Base-by-base conservation (phyloP, 2,113 vertebrate genomes). In the Thamnophis sirtalis region DNA sequence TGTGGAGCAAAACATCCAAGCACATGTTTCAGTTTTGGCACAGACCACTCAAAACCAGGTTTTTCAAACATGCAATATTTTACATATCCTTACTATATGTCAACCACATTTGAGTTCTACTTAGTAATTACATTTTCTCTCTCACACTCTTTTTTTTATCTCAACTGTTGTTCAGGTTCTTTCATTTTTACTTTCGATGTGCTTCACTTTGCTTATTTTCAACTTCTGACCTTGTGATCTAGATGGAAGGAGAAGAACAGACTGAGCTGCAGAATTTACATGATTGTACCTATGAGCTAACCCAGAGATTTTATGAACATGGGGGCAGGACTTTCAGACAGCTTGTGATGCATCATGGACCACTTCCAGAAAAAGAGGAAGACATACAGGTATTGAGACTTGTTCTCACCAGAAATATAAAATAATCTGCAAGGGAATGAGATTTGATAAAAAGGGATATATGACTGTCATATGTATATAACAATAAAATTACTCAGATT, bases 251-350 rank as follows among this genome's bases (percentile, higher is more conserved):
- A 1, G 96, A 96, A 54, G 98, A 98, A 94, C 95, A 98, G 94
- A 97, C 98, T 93, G 94, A 97, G 89, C 94, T 99, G 93, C 97
- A 98, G 92, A 58, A 15, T 93, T 97, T 99, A 86, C 98, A 99
- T 0, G 98, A 99, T 93, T 97, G 96, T 50, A 98, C 98, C 88
- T 98, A 98, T 93, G 93, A 97, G 95, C 97, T 98, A 96, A 98
- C 98, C 3, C 97, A 97, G 95, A 98, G 97, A 95, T 98, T 98
- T 95, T 97, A 97, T 53, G 97, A 98, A 21, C 97, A 98, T 0
- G 95, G 96, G 3, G 96, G 95, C n/a, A 96, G 96, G 15, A 94
- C 97, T 58, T 97, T 97, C 9, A 98, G 98, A 50, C 98, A 98
- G 92, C 95, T 98, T 68, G 94, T 96, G 95, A 96, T 96, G 84